Evolutionary conservation across 1,140 invertebrate species (phyloP).

Genomic region (Brachionus angularis): DNA sequence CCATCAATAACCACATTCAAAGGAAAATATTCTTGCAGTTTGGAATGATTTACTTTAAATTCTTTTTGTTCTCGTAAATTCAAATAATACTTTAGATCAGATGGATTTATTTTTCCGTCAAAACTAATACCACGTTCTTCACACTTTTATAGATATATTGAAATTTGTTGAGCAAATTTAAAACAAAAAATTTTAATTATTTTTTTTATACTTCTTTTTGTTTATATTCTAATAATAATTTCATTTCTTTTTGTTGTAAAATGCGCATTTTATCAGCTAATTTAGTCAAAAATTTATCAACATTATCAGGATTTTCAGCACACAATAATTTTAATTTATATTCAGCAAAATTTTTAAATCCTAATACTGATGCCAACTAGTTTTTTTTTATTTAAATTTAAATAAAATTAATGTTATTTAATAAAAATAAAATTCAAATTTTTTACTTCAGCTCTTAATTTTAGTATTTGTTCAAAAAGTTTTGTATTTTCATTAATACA

Average conservation of each 20-base stretch:
- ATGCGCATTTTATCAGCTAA: conserved; percentile 58
- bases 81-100: conserved; percentile 62
- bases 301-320: conserved; percentile 60
- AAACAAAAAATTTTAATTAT: neutral
- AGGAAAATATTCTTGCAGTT: conserved; percentile 62
- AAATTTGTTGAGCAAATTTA: neutral
- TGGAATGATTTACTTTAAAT: conserved; percentile 61
- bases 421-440: neutral
- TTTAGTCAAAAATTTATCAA: conserved; percentile 58
- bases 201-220: conserved; percentile 57
- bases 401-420: neutral
- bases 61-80: conserved; percentile 60
- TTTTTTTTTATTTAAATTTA: too few species aligned
- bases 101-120: conserved; percentile 59
- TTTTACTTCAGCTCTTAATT: conserved; percentile 58
- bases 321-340: conserved; percentile 62
- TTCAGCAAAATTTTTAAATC: conserved; percentile 60
- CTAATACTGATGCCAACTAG: conserved; percentile 60
- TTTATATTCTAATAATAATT: conserved; percentile 59
- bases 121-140: conserved; percentile 57
- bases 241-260: conserved; percentile 59
- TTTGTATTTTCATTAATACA: conserved; percentile 60
- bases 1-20: conserved; percentile 60
- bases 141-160: conserved; percentile 57
- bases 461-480: conserved; percentile 61